Evolutionary conservation across 2,113 vertebrate genomes (phyloP).

Genomic region (Sturnira hondurensis): DNA sequence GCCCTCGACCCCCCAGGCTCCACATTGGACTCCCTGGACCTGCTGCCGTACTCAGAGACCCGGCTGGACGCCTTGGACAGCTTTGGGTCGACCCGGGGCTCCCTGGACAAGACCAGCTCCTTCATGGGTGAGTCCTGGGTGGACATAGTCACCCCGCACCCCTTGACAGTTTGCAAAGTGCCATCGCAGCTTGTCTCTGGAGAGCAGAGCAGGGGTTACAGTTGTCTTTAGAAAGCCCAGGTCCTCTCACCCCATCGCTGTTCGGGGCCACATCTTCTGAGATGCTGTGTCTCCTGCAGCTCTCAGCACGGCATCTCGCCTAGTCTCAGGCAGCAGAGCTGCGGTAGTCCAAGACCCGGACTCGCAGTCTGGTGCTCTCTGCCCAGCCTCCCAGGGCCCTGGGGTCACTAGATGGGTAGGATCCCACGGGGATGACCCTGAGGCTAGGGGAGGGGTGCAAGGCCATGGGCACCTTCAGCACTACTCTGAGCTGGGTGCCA

Average conservation of each 20-base stretch:
- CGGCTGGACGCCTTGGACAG: constrained; percentile 88
- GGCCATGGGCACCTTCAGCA: not conserved
- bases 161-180: too few species aligned
- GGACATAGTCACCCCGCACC: not conserved
- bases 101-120: constrained; percentile 82
- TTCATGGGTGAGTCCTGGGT: constrained; percentile 79
- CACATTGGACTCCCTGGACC: constrained; percentile 72
- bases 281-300: not conserved
- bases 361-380: not conserved
- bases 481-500: not conserved
- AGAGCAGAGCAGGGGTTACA: not conserved
- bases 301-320: not conserved
- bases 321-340: not conserved
- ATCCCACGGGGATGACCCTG: not conserved
- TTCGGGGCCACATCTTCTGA: not conserved
- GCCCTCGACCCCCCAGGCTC: constrained; percentile 80
- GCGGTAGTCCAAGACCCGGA: too few species aligned
- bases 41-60: constrained; percentile 79
- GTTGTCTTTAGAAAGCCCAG: not conserved
- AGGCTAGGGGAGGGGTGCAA: not conserved
- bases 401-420: not conserved
- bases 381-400: not conserved
- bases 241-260: not conserved
- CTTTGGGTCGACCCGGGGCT: constrained; percentile 80
- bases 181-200: not conserved